Conservation (phyloP, 2,888 invertebrate species). For the Sarcophaga variegata region DNA sequence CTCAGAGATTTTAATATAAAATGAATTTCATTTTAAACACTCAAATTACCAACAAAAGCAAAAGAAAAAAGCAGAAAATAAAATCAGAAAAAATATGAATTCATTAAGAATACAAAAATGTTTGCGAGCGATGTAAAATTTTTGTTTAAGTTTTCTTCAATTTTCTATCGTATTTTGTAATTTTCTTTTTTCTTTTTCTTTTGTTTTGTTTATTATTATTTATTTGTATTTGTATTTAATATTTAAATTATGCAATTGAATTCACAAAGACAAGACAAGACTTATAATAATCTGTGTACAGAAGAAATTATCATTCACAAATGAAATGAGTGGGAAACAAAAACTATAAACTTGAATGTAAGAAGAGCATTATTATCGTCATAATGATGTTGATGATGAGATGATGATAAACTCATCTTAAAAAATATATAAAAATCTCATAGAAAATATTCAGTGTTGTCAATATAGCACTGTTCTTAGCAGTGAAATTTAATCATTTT, state of each 20-base stretch:
- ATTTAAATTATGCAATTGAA: conserved; percentile 49
- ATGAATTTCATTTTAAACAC: no score
- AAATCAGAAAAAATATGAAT: background rate
- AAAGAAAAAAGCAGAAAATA: background rate
- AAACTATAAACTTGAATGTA: background rate
- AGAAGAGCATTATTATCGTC: background rate
- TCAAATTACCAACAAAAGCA: no score
- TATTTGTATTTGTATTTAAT: conserved; percentile 24
- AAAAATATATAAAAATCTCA: no score
- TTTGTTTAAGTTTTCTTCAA: background rate
- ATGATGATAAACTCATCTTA: background rate
- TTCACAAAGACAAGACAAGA: conserved; percentile 50
- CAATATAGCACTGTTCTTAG: no score
- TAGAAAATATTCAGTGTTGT: no score
- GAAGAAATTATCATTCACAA: conserved; percentile 46
- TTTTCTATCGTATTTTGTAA: background rate
- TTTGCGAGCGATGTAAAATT: background rate
- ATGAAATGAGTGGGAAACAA: background rate
- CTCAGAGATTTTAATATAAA: no score
- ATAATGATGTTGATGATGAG: conserved; percentile 9
- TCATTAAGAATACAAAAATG: background rate
- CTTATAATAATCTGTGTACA: conserved; percentile 47
- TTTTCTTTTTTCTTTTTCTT: background rate
- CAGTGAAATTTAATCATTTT: no score
- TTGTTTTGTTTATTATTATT: conserved; percentile 11